A percentile compares a stretch with the other conserved stretches of the same genome.
Evolutionary conservation across 2,797 vertebrate genomes (phyloP).

Genomic region (Arnoldichthys spilopterus): DNA sequence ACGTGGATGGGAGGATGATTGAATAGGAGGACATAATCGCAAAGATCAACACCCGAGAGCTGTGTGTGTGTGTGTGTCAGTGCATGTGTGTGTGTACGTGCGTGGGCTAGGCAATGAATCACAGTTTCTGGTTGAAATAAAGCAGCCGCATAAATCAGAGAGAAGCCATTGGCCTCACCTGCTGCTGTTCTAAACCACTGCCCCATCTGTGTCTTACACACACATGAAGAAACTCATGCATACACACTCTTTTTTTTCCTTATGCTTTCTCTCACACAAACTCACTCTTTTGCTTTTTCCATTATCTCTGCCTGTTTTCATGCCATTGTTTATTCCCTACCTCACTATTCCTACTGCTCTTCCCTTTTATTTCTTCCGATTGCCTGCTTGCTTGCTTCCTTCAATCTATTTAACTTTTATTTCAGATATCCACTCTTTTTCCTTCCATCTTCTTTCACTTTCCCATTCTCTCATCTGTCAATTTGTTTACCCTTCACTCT

Average conservation of each 20-base stretch:
- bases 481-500: slow-evolving; percentile 8
- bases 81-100: slow-evolving; percentile 2
- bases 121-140: slow-evolving; percentile 44
- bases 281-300: slow-evolving; percentile 12
- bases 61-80: slow-evolving; percentile 26
- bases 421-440: slow-evolving; percentile 11
- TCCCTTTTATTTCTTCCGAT: not conserved
- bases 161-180: slow-evolving; percentile 37
- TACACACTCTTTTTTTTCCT: not conserved
- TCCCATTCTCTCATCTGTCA: slow-evolving; percentile 6
- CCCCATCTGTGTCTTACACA: slow-evolving; percentile 12
- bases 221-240: slow-evolving; percentile 13
- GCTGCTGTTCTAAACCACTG: slow-evolving; percentile 32
- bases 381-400: not conserved
- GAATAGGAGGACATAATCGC: slow-evolving; percentile 44
- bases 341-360: not conserved
- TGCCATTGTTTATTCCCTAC: not conserved
- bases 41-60: slow-evolving; percentile 38
- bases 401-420: slow-evolving; percentile 20
- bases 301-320: slow-evolving; percentile 1
- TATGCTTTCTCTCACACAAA: not conserved
- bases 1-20: slow-evolving; percentile 33
- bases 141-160: slow-evolving; percentile 41
- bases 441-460: not conserved
- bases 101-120: slow-evolving; percentile 38